Evolutionary conservation across 2,797 vertebrate species (phyloP).

Genomic region (Urocyon cinereoargenteus): DNA sequence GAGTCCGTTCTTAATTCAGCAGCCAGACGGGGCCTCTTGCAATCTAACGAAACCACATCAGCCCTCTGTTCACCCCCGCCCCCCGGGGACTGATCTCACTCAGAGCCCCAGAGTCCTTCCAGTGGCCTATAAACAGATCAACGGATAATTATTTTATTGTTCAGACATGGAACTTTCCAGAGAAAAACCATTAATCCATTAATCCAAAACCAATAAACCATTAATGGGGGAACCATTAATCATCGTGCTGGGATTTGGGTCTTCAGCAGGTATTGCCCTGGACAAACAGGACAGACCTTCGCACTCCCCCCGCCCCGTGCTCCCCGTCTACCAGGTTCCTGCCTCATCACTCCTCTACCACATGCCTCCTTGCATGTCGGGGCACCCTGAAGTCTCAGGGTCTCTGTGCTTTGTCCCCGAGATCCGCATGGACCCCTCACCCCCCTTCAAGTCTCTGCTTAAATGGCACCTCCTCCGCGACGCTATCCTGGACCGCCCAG

Average conservation of each 20-base stretch:
- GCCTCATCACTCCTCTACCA: too few relatives aligned
- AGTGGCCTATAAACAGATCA: neutral
- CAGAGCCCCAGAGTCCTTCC: neutral
- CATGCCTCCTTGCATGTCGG: fast-evolving
- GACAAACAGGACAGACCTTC: neutral
- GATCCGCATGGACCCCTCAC: neutral
- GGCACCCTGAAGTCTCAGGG: neutral
- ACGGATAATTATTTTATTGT: neutral
- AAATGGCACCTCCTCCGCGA: neutral
- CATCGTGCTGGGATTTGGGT: neutral
- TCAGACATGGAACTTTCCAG: neutral
- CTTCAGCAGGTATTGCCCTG: neutral
- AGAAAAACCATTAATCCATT: neutral
- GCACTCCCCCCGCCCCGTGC: fast-evolving
- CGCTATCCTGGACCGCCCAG: neutral
- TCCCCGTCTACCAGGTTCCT: too few relatives aligned
- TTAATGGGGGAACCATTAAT: neutral
- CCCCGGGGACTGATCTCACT: neutral
- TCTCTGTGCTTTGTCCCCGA: neutral
- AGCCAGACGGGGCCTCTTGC: neutral
- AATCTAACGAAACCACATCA: neutral
- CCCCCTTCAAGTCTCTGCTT: neutral
- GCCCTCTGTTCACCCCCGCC: neutral
- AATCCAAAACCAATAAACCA: too few relatives aligned
- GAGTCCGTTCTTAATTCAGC: neutral